Evolutionary conservation across 2,888 invertebrate genomes (phyloP).

Genomic region (Amorpha juglandis): DNA sequence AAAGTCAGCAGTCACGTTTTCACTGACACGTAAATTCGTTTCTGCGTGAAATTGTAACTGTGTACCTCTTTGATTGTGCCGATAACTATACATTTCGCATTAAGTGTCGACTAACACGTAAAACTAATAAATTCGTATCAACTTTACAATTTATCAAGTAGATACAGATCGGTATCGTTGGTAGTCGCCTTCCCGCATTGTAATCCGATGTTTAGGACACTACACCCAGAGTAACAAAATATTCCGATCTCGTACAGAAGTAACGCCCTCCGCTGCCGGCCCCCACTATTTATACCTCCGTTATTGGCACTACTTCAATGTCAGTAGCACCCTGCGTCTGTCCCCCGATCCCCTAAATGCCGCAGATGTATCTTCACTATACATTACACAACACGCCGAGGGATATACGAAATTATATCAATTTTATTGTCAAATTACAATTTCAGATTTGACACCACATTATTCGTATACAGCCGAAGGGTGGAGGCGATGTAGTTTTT

Average conservation of each 20-base stretch:
- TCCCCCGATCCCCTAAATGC: constrained; percentile 71
- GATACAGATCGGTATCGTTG: constrained; percentile 66
- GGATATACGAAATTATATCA: constrained; percentile 80
- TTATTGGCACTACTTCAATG: constrained; percentile 86
- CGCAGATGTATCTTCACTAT: constrained; percentile 67
- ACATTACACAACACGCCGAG: constrained; percentile 78
- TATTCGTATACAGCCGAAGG: constrained; percentile 50
- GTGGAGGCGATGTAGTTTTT: constrained; percentile 36
- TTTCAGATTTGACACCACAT: constrained; percentile 71
- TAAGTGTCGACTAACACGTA: constrained; percentile 54
- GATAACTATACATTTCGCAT: constrained; percentile 29
- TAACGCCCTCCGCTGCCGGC: constrained; percentile 79
- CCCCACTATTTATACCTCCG: constrained; percentile 83
- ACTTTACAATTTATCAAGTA: constrained; percentile 72
- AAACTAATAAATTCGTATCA: constrained; percentile 60
- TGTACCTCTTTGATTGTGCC: constrained; percentile 20
- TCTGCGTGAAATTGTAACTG: constrained; percentile 15
- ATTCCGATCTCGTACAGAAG: constrained; percentile 82
- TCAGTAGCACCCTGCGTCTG: constrained; percentile 82
- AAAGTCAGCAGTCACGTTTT: neutral
- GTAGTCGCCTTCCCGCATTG: constrained; percentile 74
- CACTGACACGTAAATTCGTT: constrained; percentile 13
- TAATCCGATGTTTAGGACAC: constrained; percentile 80
- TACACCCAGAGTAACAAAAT: constrained; percentile 71
- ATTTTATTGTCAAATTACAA: constrained; percentile 77